Base-by-base conservation (phyloP, 2,113 vertebrate species). In the Sarotherodon lohbergeri region DNA sequence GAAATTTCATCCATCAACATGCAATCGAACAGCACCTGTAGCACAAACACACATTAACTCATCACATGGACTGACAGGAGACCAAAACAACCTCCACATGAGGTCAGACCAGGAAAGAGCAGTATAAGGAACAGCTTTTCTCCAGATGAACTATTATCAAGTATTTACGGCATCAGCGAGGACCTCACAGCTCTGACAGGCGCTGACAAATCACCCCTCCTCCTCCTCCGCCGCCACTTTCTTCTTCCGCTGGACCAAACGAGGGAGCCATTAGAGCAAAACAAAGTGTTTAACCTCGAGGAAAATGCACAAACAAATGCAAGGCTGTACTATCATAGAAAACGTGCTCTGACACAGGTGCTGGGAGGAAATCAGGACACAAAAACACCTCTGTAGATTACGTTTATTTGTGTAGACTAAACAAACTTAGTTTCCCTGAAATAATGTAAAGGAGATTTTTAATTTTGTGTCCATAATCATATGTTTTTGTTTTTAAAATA, bases 91-190 rank as follows among this genome's bases (percentile, higher is more conserved):
- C 14, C 68, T 9, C 54, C 2, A 34, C 57, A 59, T 85, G 80
- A 86, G 73, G 83, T 73, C 63, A 88, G 73, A 48, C 36, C 61
- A 83, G 90, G 82, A 80, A 84, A 56, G 9, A 19, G 57, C 34
- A 34, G 66, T n/a, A 19, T 57, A 61, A 83, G 43, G 54, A 90
- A 85, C 92, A 94, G 91, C 92, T 95, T 95, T 90, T 32, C 85
- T 87, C 93, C 93, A 94, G 90, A 93, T 94, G 93, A 93, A 83
- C 92, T 80, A 92, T 94, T 93, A 93, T 92, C 80, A 89, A 86
- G 92, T 91, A 90, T 91, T 94, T 93, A 93, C 29, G 82, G 85
- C 91, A 91, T 94, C 89, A 93, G 86, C 27, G 32, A 52, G 82
- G 85, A 90, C 88, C 90, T 87, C 73, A 48, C 73, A 78, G 32